Evolutionary conservation across 2,113 vertebrate species (phyloP).

Genomic region (Gymnarchus niloticus): DNA sequence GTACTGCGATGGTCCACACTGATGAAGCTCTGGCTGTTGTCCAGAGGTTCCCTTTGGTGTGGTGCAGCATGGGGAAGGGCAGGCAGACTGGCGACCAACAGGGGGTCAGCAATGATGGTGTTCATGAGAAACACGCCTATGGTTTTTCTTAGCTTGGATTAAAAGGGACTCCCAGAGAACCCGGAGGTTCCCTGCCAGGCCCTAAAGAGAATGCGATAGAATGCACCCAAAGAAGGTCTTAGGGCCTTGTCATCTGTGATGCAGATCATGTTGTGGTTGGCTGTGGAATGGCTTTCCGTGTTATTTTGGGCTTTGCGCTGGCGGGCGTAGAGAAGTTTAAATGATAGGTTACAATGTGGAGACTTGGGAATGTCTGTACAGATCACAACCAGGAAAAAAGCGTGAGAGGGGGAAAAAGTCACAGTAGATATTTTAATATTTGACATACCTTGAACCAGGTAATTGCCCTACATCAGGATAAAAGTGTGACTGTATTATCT

Average conservation of each 20-base stretch:
- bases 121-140: constrained; percentile 81
- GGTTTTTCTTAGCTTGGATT: constrained; percentile 72
- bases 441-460: background rate
- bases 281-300: background rate
- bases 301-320: background rate
- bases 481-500: background rate
- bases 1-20: constrained; percentile 66
- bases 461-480: background rate
- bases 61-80: constrained; percentile 76
- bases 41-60: constrained; percentile 66
- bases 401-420: background rate
- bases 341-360: too few species aligned
- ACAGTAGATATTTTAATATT: background rate
- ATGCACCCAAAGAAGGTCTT: constrained; percentile 52
- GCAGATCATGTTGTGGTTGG: constrained; percentile 32
- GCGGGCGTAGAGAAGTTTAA: background rate
- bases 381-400: background rate
- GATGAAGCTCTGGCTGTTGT: constrained; percentile 67
- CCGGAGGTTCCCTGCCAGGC: constrained; percentile 72
- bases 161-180: constrained; percentile 80
- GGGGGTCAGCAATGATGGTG: constrained; percentile 75
- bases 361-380: background rate
- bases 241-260: constrained; percentile 48
- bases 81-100: constrained; percentile 78
- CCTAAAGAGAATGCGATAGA: constrained; percentile 77